Percentiles rank a stretch among this genome's conserved stretches.
Conservation (phyloP, 2,113 vertebrate species). For the Chelonoidis abingdonii region DNA sequence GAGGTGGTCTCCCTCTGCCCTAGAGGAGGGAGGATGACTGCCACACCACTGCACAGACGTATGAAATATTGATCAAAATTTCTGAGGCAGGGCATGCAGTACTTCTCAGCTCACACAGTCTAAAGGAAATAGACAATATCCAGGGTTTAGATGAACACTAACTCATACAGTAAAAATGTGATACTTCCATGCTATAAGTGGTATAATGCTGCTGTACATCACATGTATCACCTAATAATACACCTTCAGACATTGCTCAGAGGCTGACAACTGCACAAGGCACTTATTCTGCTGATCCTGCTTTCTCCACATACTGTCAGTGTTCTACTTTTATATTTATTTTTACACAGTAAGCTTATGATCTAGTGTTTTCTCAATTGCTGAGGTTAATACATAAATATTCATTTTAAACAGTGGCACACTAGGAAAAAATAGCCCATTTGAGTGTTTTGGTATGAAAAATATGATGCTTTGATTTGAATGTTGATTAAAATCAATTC, state of each 20-base stretch:
- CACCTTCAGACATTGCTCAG: conserved; percentile 58
- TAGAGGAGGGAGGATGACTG: too few species aligned
- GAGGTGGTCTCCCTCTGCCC: too few species aligned
- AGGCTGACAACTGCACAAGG: conserved; percentile 26
- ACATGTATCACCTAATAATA: conserved; percentile 42
- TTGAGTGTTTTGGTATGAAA: conserved; percentile 46
- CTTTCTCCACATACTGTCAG: not conserved
- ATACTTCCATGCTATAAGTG: conserved; percentile 24
- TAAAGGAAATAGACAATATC: conserved; percentile 35
- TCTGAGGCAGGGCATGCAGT: conserved; percentile 51
- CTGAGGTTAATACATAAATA: conserved; percentile 53
- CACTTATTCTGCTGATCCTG: conserved; percentile 37
- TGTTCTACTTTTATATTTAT: not conserved
- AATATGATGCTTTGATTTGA: conserved; percentile 32
- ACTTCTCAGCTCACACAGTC: conserved; percentile 18
- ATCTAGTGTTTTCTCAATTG: conserved; percentile 49
- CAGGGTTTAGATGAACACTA: conserved; percentile 27
- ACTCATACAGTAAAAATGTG: conserved; percentile 31
- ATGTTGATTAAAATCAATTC: conserved; percentile 63
- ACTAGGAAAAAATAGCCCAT: conserved; percentile 28
- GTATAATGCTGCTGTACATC: conserved; percentile 3
- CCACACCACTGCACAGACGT: not conserved
- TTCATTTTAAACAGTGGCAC: conserved; percentile 35
- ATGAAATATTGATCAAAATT: conserved; percentile 65
- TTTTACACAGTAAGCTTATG: not conserved